These are phyloP conservation scores for Chesias legatella DNA, from an alignment of 2,888 invertebrate genomes.

Conservation along the genomic window DNA sequence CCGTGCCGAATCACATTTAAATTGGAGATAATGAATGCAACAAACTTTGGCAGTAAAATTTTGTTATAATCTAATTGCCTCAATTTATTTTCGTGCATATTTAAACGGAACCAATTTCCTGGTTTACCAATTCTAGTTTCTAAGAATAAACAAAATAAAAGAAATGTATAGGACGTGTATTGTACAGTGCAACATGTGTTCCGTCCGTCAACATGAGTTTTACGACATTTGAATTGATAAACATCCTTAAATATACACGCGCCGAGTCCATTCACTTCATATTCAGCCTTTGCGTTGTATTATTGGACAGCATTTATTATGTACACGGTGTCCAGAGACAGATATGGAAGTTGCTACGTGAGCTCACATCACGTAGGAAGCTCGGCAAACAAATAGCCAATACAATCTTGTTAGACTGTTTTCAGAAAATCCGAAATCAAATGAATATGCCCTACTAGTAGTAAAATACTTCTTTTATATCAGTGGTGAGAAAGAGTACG, in stretches of 20 bases:
- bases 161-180: slow-evolving; percentile 11
- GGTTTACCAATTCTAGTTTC: neutral
- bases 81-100: neutral
- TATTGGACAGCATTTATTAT: slow-evolving; percentile 42
- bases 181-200: slow-evolving; percentile 37
- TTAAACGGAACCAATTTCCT: neutral
- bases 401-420: slow-evolving; percentile 53
- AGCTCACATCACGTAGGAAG: slow-evolving; percentile 49
- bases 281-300: slow-evolving; percentile 37
- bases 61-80: neutral
- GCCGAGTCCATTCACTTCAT: slow-evolving; percentile 18
- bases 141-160: slow-evolving; percentile 3
- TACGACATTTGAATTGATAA: slow-evolving; percentile 16
- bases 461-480: slow-evolving; percentile 36
- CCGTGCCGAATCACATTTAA: slow-evolving; percentile 34
- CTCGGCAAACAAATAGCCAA: slow-evolving; percentile 56
- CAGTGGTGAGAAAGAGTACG: no score
- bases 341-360: slow-evolving; percentile 51
- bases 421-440: slow-evolving; percentile 41
- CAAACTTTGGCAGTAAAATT: neutral
- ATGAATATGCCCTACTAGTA: slow-evolving; percentile 30
- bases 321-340: slow-evolving; percentile 43
- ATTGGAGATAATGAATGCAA: slow-evolving; percentile 22
- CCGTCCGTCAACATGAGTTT: slow-evolving; percentile 12
- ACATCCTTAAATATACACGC: slow-evolving; percentile 17